Conservation (phyloP, 1,140 invertebrate genomes). For the Heliconius melpomene region DNA sequence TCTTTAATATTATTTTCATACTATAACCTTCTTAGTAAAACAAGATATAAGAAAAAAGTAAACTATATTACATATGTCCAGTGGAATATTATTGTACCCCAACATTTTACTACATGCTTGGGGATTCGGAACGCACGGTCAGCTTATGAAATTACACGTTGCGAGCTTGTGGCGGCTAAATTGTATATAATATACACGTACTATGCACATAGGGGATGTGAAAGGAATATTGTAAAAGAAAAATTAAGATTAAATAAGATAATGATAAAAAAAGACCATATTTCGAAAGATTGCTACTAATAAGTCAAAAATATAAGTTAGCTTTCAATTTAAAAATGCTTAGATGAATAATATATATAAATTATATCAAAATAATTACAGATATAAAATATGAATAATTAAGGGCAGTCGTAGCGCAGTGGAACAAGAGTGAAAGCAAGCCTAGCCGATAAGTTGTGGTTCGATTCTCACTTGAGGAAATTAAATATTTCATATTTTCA, state of each 20-base stretch:
- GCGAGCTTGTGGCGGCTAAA: constrained; percentile 20
- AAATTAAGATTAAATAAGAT: not conserved
- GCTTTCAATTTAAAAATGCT: too few relatives aligned
- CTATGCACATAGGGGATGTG: constrained; percentile 8
- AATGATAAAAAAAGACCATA: too few relatives aligned
- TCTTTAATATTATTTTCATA: not conserved
- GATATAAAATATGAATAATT: too few relatives aligned
- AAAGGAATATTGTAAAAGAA: not conserved
- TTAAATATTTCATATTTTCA: too few relatives aligned
- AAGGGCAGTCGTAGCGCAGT: too few relatives aligned
- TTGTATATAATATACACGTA: constrained; percentile 17
- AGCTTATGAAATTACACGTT: constrained; percentile 33
- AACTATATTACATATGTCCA: not conserved
- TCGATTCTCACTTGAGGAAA: too few relatives aligned
- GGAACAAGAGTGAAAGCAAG: too few relatives aligned
- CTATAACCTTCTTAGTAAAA: not conserved
- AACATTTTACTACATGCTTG: constrained; percentile 14
- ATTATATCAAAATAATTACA: too few relatives aligned
- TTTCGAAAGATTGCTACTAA: too few relatives aligned
- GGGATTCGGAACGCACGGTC: constrained; percentile 20
- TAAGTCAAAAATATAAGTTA: too few relatives aligned
- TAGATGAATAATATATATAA: too few relatives aligned
- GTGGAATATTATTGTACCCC: not conserved
- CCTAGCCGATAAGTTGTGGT: too few relatives aligned
- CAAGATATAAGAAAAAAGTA: not conserved